Evolutionary conservation across 2,113 vertebrate genomes (phyloP), one percentile per base, ranked within the genome.

Genomic region (Pollimyrus isidori): DNA sequence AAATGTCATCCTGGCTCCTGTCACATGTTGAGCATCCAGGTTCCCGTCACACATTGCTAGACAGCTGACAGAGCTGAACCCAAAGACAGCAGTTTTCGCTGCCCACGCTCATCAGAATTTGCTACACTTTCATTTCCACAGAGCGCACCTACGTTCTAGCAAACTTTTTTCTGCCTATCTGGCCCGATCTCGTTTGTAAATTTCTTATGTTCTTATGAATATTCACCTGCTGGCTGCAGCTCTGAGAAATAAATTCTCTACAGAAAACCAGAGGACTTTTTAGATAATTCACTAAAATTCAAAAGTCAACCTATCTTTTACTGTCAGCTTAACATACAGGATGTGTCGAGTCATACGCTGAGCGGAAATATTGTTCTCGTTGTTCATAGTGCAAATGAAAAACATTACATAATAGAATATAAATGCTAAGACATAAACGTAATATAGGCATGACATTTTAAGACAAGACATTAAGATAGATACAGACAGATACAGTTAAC

Each of bases 111-210:
- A 49, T 85, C 83, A 85, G 11, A 50, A 85, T 85, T 48, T 52
- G 50, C 50, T 87, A 21, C 26, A 21, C 50, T 53, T 87, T 87
- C 85, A 87, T 87, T n/a, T 87, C 30, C 85, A 87, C 2, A 87
- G 4, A 56, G 15, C 19, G 7, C 30, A 87, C 85, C 85, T 19
- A 19, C 26, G 1, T 53, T 53, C n/a, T 35, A 30, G 13, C 50
- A 53, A 50, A 56, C 50, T 19, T 53, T n/a, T 30, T 69, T 30
- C 62, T 42, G 80, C 21, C 69, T 10, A 39, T 42, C 73, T 76
- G 73, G 42, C 13, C 35, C 42, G 35, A 76, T 76, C 30, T n/a
- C 53, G 0, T 21, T 56, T 56, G 53, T 7, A 56, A 56, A 56
- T 56, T 56, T 56, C 19, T 56, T 53, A 53, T 0, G 52, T 53